Evolutionary conservation across 2,113 vertebrate genomes (phyloP).

Genomic region (Axis porcinus): DNA sequence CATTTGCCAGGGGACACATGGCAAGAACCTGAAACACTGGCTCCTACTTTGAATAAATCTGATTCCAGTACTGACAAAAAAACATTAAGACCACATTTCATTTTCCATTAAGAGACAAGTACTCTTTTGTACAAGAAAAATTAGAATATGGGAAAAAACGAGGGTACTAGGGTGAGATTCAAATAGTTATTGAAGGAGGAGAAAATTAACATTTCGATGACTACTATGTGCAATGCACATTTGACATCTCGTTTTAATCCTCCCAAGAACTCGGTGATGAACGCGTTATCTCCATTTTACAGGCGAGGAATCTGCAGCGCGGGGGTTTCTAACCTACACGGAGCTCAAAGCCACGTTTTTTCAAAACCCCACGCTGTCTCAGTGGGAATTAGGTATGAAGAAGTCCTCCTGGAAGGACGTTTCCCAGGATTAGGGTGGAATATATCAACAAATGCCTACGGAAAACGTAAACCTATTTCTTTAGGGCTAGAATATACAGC

Average conservation of each 20-base stretch:
- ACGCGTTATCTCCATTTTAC: not conserved
- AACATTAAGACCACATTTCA: not conserved
- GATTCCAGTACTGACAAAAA: not conserved
- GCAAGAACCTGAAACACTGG: not conserved
- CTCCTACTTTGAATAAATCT: not conserved
- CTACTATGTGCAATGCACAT: not conserved
- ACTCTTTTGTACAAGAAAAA: not conserved
- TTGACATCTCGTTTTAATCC: not conserved
- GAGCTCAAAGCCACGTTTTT: not conserved
- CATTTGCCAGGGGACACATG: not conserved
- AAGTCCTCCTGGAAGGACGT: not conserved
- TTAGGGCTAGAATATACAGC: not conserved
- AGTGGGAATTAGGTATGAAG: not conserved
- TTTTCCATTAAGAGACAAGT: not conserved
- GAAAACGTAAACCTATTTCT: not conserved
- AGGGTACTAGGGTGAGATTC: not conserved
- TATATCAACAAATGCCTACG: not conserved
- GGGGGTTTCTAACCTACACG: not conserved
- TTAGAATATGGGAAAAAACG: not conserved
- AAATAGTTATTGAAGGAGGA: not conserved
- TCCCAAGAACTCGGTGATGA: not conserved
- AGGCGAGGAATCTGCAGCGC: not conserved
- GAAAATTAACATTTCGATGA: not conserved
- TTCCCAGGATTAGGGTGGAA: not conserved
- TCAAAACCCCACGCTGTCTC: not conserved